Evolutionary conservation across 2,888 invertebrate species (phyloP).

Genomic region (Athetis lepigone): DNA sequence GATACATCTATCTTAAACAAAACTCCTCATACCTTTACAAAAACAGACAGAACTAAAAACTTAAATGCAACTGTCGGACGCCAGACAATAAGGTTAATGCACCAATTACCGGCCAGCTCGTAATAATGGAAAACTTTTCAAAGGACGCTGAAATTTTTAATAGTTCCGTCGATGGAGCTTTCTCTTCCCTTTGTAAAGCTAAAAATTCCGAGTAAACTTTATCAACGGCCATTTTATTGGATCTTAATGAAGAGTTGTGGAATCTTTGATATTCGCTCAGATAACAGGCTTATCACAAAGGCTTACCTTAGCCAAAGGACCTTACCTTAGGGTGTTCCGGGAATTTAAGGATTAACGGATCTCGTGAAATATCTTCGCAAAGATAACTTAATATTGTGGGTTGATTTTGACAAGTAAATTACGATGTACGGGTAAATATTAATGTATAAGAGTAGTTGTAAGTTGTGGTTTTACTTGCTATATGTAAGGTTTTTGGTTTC

Average conservation of each 20-base stretch:
- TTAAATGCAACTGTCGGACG: slow-evolving; percentile 30
- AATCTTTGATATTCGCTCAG: neutral
- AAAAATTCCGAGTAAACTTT: neutral
- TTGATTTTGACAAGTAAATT: neutral
- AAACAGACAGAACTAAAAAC: slow-evolving; percentile 33
- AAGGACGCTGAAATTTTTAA: slow-evolving; percentile 33
- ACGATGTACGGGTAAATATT: neutral
- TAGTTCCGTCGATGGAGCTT: slow-evolving; percentile 10
- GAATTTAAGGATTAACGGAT: neutral
- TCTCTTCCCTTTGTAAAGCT: neutral
- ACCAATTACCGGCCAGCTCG: slow-evolving; percentile 46
- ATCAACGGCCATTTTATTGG: neutral
- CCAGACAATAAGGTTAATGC: slow-evolving; percentile 58
- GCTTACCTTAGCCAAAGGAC: neutral
- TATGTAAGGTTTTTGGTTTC: too few species aligned
- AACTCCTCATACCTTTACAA: neutral
- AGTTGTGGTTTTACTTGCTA: too few species aligned
- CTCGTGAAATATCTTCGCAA: neutral
- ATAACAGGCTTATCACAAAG: neutral
- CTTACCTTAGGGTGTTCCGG: neutral
- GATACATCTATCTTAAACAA: too few species aligned
- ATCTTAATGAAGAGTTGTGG: neutral
- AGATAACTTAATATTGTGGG: neutral
- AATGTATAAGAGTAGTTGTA: too few species aligned
- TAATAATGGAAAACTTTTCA: slow-evolving; percentile 56